Percentiles rank a stretch among this genome's conserved stretches.
Conservation (phyloP, 2,888 invertebrate genomes). For the Euclidia mi region DNA sequence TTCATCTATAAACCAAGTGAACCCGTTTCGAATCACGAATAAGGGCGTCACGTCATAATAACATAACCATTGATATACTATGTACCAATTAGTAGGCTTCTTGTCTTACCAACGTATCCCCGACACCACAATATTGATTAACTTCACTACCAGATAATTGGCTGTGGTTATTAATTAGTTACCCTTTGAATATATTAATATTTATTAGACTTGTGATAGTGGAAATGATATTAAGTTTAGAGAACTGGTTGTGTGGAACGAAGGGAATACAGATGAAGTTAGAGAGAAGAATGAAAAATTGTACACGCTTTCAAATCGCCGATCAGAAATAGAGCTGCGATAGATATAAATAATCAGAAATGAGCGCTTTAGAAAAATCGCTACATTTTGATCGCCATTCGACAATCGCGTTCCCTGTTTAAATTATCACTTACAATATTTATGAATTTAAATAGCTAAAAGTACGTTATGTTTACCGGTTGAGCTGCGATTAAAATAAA, state of each 20-base stretch:
- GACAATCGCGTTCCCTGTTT: no score
- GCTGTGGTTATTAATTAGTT: slow-evolving; percentile 77
- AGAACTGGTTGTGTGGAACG: slow-evolving; percentile 9
- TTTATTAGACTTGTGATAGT: slow-evolving; percentile 49
- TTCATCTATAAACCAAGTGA: slow-evolving; percentile 43
- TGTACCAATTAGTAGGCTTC: slow-evolving; percentile 78
- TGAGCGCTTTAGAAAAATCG: no score
- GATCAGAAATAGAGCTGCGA: background rate
- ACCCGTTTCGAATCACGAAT: slow-evolving; percentile 48
- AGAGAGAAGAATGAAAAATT: slow-evolving; percentile 15
- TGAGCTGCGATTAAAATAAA: no score
- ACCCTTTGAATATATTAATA: slow-evolving; percentile 66
- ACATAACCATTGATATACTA: slow-evolving; percentile 69
- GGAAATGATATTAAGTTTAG: slow-evolving; percentile 13
- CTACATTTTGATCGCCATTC: no score
- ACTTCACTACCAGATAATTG: slow-evolving; percentile 77
- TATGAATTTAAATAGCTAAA: no score
- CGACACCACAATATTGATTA: slow-evolving; percentile 78
- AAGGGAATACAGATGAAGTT: background rate
- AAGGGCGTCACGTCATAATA: slow-evolving; percentile 68
- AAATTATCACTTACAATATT: no score
- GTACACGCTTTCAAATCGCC: background rate
- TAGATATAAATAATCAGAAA: no score
- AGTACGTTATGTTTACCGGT: no score
- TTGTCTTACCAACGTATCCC: slow-evolving; percentile 68